phyloP scores from a whole-genome alignment of 2,888 invertebrate genomes.

The Apotomis capreana region DNA sequence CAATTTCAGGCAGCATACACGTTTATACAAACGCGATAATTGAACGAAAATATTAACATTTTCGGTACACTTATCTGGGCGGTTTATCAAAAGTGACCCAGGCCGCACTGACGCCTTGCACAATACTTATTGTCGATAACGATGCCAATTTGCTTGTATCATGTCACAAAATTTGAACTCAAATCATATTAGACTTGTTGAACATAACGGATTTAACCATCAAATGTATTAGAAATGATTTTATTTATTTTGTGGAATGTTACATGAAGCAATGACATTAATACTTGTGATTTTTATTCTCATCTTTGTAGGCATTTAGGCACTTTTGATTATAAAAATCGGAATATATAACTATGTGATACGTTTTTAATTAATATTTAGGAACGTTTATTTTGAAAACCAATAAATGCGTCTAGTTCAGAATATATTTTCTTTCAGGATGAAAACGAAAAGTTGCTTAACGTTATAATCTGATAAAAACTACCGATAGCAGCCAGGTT shows the following conservation, averaged over 20 bases:
- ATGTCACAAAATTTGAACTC: constrained; percentile 10
- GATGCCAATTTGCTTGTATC: constrained; percentile 36
- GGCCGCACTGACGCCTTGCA: constrained; percentile 35
- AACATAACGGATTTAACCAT: background rate
- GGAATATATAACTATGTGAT: too few species aligned
- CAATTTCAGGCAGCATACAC: constrained; percentile 14
- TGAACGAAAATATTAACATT: constrained; percentile 35
- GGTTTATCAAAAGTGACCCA: constrained; percentile 43
- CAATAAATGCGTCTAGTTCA: too few species aligned
- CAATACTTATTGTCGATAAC: constrained; percentile 37
- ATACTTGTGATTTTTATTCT: too few species aligned
- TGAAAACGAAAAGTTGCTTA: too few species aligned
- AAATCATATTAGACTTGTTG: background rate
- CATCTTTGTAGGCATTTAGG: too few species aligned
- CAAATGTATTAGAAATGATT: background rate
- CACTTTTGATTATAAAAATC: too few species aligned
- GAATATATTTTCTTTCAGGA: too few species aligned
- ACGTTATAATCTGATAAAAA: too few species aligned
- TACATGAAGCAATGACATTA: too few species aligned
- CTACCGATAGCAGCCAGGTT: too few species aligned
- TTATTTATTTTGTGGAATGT: background rate
- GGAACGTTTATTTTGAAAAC: too few species aligned
- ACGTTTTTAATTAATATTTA: too few species aligned
- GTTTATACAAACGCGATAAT: constrained; percentile 23
- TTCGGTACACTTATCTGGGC: constrained; percentile 36